Conservation (phyloP, 2,113 vertebrate species). For the Ctenomys sociabilis region DNA sequence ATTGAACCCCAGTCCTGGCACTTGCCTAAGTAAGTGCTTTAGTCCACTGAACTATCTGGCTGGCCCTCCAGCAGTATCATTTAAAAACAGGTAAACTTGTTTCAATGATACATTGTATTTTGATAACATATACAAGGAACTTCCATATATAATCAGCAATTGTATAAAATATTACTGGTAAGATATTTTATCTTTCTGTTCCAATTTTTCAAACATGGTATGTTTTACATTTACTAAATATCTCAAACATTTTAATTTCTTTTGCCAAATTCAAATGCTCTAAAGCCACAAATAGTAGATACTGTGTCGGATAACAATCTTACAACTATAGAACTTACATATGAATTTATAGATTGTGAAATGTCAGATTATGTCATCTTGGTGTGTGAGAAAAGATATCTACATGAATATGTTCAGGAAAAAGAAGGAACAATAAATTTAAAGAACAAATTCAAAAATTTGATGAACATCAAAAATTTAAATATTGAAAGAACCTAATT, state of each 20-base stretch:
- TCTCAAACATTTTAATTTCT: neutral
- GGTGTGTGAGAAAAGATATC: neutral
- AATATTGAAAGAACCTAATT: neutral
- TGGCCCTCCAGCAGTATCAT: neutral
- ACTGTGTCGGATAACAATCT: neutral
- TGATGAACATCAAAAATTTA: neutral
- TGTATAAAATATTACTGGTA: neutral
- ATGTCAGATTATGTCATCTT: neutral
- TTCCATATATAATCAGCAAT: neutral
- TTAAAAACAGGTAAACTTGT: constrained; percentile 16
- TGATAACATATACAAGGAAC: neutral
- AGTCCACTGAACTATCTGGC: too few species aligned
- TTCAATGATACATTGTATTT: neutral
- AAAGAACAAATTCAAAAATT: constrained; percentile 25
- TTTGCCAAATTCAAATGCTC: neutral
- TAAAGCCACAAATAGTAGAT: neutral
- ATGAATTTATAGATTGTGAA: neutral
- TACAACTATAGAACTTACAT: neutral
- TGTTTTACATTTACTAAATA: neutral
- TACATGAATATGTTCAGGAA: neutral
- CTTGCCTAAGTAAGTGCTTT: too few species aligned
- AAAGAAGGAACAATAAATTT: neutral
- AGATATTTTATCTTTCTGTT: neutral
- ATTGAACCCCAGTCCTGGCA: too few species aligned
- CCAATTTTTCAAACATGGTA: neutral